Percentiles rank a stretch among this genome's conserved stretches.
These are phyloP conservation scores for Anoplophora glabripennis DNA, from an alignment of 1,140 invertebrate species.

Conservation along the genomic window DNA sequence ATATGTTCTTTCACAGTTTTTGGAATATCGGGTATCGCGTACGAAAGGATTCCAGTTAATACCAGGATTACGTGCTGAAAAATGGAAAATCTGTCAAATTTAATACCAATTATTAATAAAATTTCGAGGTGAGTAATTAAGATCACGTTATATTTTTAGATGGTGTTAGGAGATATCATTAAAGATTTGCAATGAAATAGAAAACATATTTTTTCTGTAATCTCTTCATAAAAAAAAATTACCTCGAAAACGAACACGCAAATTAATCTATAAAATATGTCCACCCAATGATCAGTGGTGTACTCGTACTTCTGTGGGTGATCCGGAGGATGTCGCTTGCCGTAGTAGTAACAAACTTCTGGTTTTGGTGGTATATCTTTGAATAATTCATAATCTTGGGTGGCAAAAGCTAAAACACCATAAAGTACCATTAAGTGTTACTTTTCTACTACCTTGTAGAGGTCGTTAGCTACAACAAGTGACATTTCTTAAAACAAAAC, in stretches of 20 bases:
- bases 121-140: too few species aligned
- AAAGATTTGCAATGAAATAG: too few species aligned
- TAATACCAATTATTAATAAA: too few species aligned
- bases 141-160: too few species aligned
- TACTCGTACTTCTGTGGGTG: slow-evolving; percentile 14
- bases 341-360: slow-evolving; percentile 23
- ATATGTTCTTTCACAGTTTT: slow-evolving; percentile 20
- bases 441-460: too few species aligned
- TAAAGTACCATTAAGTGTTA: too few species aligned
- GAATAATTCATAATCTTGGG: slow-evolving; percentile 4
- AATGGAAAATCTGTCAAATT: background rate
- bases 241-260: slow-evolving; percentile 27
- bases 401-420: background rate
- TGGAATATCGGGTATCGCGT: slow-evolving; percentile 20
- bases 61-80: slow-evolving; percentile 26
- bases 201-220: too few species aligned
- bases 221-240: too few species aligned
- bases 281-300: slow-evolving; percentile 18
- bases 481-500: too few species aligned
- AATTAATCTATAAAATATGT: slow-evolving; percentile 13
- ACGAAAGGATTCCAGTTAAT: slow-evolving; percentile 22
- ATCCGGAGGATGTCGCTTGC: slow-evolving; percentile 18
- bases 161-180: too few species aligned
- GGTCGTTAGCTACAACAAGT: too few species aligned
- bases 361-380: background rate